Base-by-base conservation (phyloP, 1,140 invertebrate genomes). In the Drosophila kepulauana region DNA sequence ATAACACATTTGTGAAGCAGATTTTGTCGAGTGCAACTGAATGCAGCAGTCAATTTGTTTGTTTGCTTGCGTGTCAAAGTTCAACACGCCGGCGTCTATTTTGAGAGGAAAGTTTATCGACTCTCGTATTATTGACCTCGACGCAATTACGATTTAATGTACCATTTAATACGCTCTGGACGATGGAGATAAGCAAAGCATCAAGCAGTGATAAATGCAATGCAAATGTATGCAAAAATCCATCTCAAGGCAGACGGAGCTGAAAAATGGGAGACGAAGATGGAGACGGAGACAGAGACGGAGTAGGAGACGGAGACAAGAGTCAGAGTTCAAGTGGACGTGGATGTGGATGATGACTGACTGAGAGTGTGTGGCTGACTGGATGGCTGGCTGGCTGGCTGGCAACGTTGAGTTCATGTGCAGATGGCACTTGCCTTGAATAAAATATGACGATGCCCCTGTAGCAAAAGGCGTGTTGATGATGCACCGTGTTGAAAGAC, bases 401-500 rank as follows among this genome's bases (percentile, higher is more conserved):
- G 11, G n/a, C 41, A 13, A 48, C 45, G 43, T 49, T 41, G 67
- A 59, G 80, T 80, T 79, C 79, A 80, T 74, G 85, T 84, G 85
- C 80, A 89, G 73, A 73, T 87, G 84, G 70, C 85, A 81, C 74
- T 88, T 84, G 85, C 78, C 81, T 78, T 88, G 85, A 89, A 88
- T 88, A 88, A 89, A 85, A 89, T 89, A 88, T 88, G 85, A 89
- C 54, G 30, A 11, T 54, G 59, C 69, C 61, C 15, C 13, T 20
- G 58, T 61, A 25, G 62, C 46, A 15, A 49, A 10, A 4, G 41
- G 51, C 51, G 8, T 82, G 82, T 16, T 61, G 84, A 51, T 74
- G 79, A 66, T 80, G 77, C 84, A 61, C 69, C 84, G 79, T 88
- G 80, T 88, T 68, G 84, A 87, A 82, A 88, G 84, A 87, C 77